phyloP scores from a whole-genome alignment of 1,140 invertebrate species.

The Plectrocnemia conspersa region DNA sequence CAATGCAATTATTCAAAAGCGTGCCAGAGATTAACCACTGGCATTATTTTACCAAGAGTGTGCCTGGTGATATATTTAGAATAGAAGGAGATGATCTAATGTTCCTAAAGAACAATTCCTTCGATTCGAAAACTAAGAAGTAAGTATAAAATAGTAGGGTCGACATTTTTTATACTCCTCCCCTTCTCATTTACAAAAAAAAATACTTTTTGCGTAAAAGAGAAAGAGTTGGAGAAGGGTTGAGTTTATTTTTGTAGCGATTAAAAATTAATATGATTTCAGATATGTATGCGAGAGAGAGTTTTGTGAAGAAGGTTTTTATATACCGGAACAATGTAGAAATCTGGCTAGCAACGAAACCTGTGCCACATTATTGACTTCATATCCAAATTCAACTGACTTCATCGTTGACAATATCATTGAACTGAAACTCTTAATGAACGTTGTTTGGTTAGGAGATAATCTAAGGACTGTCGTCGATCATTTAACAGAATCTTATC shows the following conservation, averaged over 20 bases:
- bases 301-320: slow-evolving; percentile 56
- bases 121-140: slow-evolving; percentile 30
- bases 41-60: slow-evolving; percentile 49
- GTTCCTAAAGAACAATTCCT: slow-evolving; percentile 37
- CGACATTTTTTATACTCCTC: slow-evolving; percentile 34
- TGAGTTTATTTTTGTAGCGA: neutral
- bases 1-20: slow-evolving; percentile 41
- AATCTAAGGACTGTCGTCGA: slow-evolving; percentile 51
- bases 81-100: slow-evolving; percentile 33
- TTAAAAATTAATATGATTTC: slow-evolving; percentile 31
- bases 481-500: slow-evolving; percentile 43
- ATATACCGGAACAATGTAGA: slow-evolving; percentile 53
- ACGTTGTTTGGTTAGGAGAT: slow-evolving; percentile 61
- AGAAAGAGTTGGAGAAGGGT: neutral
- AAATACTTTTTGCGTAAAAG: neutral
- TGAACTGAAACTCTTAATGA: slow-evolving; percentile 52
- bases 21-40: slow-evolving; percentile 45
- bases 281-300: slow-evolving; percentile 51
- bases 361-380: slow-evolving; percentile 58
- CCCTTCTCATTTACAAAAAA: slow-evolving; percentile 6
- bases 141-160: slow-evolving; percentile 35
- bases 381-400: slow-evolving; percentile 48
- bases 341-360: slow-evolving; percentile 34
- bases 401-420: slow-evolving; percentile 56
- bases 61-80: too few relatives aligned